A percentile compares a stretch with the other conserved stretches of the same genome.
phyloP scores from a whole-genome alignment of 2,113 vertebrate species.

The Prinia subflava region DNA sequence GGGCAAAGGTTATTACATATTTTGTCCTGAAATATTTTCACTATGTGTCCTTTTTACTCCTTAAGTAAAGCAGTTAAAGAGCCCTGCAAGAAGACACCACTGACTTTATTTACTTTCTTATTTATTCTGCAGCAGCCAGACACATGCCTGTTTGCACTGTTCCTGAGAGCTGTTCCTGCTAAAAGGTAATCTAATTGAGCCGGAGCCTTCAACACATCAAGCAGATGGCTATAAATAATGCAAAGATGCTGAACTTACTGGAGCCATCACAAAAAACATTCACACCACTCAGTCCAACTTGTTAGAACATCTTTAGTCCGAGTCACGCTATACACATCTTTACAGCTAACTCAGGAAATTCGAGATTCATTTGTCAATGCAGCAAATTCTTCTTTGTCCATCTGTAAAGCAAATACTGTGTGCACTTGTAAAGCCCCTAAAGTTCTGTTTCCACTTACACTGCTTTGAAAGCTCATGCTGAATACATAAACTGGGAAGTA shows the following conservation, averaged over 20 bases:
- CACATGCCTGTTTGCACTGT: background rate
- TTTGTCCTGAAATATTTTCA: background rate
- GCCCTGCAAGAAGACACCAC: background rate
- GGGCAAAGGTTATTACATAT: background rate
- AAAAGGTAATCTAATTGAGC: conserved; percentile 37
- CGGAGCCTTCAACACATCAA: conserved; percentile 24
- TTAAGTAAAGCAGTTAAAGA: background rate
- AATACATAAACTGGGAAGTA: background rate
- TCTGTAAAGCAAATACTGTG: background rate
- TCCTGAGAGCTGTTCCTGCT: conserved; percentile 10
- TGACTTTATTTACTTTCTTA: background rate
- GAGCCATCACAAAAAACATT: background rate
- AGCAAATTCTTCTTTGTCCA: background rate
- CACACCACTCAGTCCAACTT: background rate
- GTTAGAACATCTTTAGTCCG: background rate
- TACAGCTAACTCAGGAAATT: background rate
- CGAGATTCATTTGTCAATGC: background rate
- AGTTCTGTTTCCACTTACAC: background rate
- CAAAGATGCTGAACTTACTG: background rate
- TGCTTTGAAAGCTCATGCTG: background rate
- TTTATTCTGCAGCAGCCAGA: background rate
- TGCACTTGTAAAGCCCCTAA: background rate
- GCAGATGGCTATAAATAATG: conserved; percentile 45
- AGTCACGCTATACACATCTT: background rate
- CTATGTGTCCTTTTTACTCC: background rate